Conservation (phyloP, 2,113 vertebrate genomes). For the Nipponia nippon region DNA sequence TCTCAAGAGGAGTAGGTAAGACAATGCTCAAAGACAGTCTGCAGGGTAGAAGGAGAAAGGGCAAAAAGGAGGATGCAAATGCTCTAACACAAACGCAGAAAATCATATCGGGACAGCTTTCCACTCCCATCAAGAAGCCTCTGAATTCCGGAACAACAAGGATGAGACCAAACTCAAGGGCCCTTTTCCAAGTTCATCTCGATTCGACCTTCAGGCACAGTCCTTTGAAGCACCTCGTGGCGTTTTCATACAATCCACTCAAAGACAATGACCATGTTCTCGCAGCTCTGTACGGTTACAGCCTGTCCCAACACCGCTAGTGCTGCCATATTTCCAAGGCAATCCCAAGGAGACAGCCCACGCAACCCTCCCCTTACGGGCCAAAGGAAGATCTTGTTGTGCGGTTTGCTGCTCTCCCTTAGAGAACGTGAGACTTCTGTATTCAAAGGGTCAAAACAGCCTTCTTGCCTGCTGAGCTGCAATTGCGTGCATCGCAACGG, state of each 20-base stretch:
- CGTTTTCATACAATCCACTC: neutral
- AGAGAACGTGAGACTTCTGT: neutral
- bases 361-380: fast-evolving
- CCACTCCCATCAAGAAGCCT: neutral
- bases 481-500: neutral
- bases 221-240: too few relatives aligned
- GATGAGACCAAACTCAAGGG: neutral
- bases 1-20: neutral
- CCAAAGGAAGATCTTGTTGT: neutral
- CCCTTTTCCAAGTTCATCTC: neutral
- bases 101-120: fast-evolving
- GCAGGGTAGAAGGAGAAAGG: neutral
- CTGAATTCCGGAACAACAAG: neutral
- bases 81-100: neutral
- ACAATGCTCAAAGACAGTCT: neutral
- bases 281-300: neutral
- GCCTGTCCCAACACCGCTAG: neutral
- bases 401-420: neutral
- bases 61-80: neutral
- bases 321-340: neutral
- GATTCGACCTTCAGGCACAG: too few relatives aligned
- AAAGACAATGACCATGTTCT: neutral
- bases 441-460: neutral
- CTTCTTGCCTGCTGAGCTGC: neutral
- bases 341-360: neutral